Conservation (phyloP, 2,797 vertebrate genomes). For the Coregonus suidteri region DNA sequence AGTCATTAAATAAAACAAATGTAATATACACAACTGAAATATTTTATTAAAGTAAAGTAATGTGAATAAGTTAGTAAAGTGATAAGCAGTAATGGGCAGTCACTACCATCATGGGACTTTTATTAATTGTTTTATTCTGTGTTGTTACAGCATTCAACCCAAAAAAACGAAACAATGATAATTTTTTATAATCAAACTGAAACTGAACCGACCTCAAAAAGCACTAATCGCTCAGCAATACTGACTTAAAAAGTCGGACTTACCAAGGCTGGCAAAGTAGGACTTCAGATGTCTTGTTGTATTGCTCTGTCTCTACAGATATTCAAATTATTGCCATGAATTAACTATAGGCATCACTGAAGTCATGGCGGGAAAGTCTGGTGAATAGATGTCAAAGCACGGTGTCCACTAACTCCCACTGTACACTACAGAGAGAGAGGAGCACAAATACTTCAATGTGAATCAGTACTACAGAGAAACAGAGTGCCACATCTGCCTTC, state of each 20-base stretch:
- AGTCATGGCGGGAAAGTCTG: neutral
- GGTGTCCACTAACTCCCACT: neutral
- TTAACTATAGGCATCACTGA: neutral
- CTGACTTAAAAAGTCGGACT: neutral
- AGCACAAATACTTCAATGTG: constrained; percentile 52
- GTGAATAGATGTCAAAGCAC: constrained; percentile 24
- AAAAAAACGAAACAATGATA: too few relatives aligned
- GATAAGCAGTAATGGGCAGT: too few relatives aligned
- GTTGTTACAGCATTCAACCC: too few relatives aligned
- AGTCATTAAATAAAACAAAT: too few relatives aligned
- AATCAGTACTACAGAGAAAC: constrained; percentile 51
- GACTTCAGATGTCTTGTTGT: neutral
- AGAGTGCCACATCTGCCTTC: constrained; percentile 73
- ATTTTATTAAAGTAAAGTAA: too few relatives aligned
- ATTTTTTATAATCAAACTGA: too few relatives aligned
- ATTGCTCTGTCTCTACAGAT: neutral
- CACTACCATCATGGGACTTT: too few relatives aligned
- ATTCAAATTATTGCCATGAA: neutral
- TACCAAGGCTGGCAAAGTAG: neutral
- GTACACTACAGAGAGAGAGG: constrained; percentile 27
- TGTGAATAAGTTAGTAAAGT: too few relatives aligned
- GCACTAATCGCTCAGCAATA: too few relatives aligned
- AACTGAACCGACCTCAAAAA: too few relatives aligned
- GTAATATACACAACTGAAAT: too few relatives aligned
- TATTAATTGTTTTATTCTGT: too few relatives aligned